phyloP scores from a whole-genome alignment of 2,888 invertebrate species.

The Drosophila falleni region DNA sequence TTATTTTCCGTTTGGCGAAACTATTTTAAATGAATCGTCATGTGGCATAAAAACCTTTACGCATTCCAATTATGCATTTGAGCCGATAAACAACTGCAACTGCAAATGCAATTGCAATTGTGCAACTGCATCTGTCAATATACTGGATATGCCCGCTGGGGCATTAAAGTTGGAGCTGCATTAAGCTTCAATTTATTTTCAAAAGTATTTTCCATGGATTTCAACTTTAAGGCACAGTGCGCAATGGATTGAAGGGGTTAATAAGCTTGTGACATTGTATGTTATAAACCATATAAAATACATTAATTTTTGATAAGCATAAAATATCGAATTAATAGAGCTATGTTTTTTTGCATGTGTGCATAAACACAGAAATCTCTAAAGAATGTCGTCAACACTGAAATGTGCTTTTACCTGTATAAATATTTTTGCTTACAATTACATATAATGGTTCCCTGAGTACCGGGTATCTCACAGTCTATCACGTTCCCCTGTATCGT shows the following conservation, averaged over 20 bases:
- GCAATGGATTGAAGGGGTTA: not conserved
- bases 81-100: conserved; percentile 55
- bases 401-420: no score
- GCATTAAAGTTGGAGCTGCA: conserved; percentile 44
- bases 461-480: not conserved
- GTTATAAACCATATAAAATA: no score
- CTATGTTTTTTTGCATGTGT: no score
- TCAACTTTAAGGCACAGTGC: not conserved
- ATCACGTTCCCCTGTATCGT: not conserved
- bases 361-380: no score
- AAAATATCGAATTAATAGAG: no score
- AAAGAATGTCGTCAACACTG: no score
- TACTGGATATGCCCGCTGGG: conserved; percentile 26
- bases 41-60: conserved; percentile 24
- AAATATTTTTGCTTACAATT: no score
- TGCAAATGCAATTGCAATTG: conserved; percentile 50
- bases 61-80: conserved; percentile 47
- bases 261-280: not conserved
- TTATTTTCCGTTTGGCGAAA: conserved; percentile 17
- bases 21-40: conserved; percentile 54
- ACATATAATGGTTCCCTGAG: not conserved
- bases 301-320: no score
- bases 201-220: conserved; percentile 16
- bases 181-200: conserved; percentile 48
- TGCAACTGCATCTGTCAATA: conserved; percentile 60